These are phyloP conservation scores for Axis porcinus DNA, from an alignment of 2,113 vertebrate species.

Conservation along the genomic window DNA sequence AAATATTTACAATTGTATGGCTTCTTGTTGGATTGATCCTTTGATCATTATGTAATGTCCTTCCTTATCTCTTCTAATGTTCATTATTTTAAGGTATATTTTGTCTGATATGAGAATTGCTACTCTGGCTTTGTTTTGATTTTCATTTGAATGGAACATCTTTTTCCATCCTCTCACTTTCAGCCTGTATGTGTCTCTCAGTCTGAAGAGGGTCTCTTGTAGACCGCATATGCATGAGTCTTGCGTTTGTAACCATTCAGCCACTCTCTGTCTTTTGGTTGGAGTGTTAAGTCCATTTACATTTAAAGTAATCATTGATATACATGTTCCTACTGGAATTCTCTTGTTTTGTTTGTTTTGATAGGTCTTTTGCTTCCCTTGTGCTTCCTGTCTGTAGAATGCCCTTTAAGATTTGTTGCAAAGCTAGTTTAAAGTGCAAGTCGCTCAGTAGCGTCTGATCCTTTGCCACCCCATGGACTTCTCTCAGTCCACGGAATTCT, in stretches of 20 bases:
- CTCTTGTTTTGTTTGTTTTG: background rate
- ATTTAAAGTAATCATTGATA: background rate
- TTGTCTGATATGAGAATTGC: background rate
- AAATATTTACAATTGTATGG: background rate
- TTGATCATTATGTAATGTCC: background rate
- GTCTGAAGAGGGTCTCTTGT: background rate
- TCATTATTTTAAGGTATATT: background rate
- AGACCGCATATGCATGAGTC: background rate
- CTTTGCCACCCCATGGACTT: background rate
- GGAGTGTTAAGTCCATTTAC: background rate
- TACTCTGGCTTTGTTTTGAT: background rate
- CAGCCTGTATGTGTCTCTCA: background rate
- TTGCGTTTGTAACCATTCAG: background rate
- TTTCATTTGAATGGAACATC: background rate
- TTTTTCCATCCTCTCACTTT: background rate
- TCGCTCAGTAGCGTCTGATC: background rate
- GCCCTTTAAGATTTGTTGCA: background rate
- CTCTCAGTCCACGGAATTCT: background rate
- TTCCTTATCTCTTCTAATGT: background rate
- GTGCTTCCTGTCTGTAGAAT: background rate
- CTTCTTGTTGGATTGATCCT: background rate
- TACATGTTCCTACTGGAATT: background rate
- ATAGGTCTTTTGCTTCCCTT: background rate
- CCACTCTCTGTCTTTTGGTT: background rate
- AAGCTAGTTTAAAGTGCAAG: background rate